A percentile compares a stretch with the other conserved stretches of the same genome.
Conservation (phyloP, 2,888 invertebrate species). For the Eulithis prunata region DNA sequence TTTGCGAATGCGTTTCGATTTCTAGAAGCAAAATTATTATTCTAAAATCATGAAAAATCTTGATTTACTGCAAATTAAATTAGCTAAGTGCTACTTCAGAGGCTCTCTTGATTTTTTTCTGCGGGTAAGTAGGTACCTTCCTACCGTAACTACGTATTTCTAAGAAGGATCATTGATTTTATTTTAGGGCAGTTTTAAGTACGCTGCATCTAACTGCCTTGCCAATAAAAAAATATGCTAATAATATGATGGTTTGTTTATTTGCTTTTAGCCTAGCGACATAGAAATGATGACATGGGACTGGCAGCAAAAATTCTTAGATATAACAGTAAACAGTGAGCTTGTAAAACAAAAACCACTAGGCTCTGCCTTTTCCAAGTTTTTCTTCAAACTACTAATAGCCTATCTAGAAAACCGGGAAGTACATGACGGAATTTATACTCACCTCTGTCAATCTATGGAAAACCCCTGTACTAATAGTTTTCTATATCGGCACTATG, state of each 20-base stretch:
- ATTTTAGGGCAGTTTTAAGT: too few species aligned
- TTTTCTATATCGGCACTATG: conserved; percentile 87
- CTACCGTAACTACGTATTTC: too few species aligned
- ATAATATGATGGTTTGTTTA: not conserved
- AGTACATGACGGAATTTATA: conserved; percentile 87
- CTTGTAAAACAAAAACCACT: conserved; percentile 85
- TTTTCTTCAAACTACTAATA: conserved; percentile 87
- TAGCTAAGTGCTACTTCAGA: conserved; percentile 50
- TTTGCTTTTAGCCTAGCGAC: conserved; percentile 58
- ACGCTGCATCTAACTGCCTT: too few species aligned
- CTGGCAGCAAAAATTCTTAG: conserved; percentile 84
- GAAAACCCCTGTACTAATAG: conserved; percentile 47
- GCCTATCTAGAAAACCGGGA: conserved; percentile 84
- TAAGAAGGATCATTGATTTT: too few species aligned
- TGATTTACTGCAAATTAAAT: conserved; percentile 28
- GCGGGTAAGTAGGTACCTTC: conserved; percentile 40
- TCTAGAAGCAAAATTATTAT: not conserved
- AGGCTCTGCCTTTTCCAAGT: conserved; percentile 84
- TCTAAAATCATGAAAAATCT: conserved; percentile 5
- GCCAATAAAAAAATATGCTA: not conserved
- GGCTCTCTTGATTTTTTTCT: conserved; percentile 51
- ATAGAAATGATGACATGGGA: conserved; percentile 69
- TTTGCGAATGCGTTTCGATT: too few species aligned
- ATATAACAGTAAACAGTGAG: conserved; percentile 82
- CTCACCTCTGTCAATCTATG: conserved; percentile 82